Conservation (phyloP, 1,140 invertebrate genomes). For the Procambarus clarkii region DNA sequence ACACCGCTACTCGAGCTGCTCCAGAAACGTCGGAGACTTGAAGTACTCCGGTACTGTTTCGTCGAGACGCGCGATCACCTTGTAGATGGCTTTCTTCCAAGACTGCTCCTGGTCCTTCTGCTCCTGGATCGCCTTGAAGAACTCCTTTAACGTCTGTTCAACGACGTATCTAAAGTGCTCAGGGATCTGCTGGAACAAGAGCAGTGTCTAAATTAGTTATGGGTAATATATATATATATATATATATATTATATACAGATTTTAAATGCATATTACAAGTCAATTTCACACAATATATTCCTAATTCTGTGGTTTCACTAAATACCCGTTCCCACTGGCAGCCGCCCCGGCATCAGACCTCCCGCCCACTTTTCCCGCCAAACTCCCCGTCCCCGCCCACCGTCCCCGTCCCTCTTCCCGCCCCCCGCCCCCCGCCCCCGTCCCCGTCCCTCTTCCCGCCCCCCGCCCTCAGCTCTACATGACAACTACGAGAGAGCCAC, state of each 20-base stretch:
- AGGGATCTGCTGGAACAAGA: slow-evolving; percentile 87
- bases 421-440: too few relatives aligned
- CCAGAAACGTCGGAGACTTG: slow-evolving; percentile 99
- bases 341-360: not conserved
- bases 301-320: too few relatives aligned
- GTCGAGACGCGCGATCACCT: slow-evolving; percentile 98
- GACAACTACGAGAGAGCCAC: slow-evolving; percentile 72
- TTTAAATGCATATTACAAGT: too few relatives aligned
- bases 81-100: slow-evolving; percentile 99
- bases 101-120: slow-evolving; percentile 98
- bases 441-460: not conserved
- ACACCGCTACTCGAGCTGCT: slow-evolving; percentile 92
- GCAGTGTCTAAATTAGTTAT: not conserved
- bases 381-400: too few relatives aligned
- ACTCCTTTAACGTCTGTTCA: slow-evolving; percentile 97
- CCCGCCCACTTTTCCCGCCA: not conserved
- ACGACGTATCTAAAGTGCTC: slow-evolving; percentile 97
- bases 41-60: slow-evolving; percentile 99
- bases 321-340: too few relatives aligned
- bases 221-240: not conserved
- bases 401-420: not conserved
- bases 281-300: too few relatives aligned
- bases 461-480: not conserved
- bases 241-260: too few relatives aligned
- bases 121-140: slow-evolving; percentile 97